A percentile compares a stretch with the other conserved stretches of the same genome.
These are phyloP conservation scores for Chloromyia formosa DNA, from an alignment of 2,888 invertebrate genomes.

Conservation along the genomic window DNA sequence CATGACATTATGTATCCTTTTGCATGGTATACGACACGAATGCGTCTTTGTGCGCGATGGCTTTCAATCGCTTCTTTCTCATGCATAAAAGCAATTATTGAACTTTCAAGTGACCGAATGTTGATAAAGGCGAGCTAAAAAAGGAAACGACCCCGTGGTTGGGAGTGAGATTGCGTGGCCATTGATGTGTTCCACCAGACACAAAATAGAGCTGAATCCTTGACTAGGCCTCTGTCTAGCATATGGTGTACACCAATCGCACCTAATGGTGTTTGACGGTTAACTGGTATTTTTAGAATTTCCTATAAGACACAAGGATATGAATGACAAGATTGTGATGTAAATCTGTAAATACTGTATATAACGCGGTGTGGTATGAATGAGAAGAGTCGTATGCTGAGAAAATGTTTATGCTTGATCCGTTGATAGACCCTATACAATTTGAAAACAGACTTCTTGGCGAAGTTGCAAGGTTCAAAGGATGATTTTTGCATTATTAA, in stretches of 20 bases:
- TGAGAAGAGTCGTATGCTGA: too few relatives aligned
- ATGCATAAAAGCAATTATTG: slow-evolving; percentile 46
- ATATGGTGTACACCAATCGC: not conserved
- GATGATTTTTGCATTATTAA: too few relatives aligned
- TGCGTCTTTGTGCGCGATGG: slow-evolving; percentile 21
- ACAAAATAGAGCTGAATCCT: slow-evolving; percentile 14
- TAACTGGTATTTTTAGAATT: slow-evolving; percentile 40
- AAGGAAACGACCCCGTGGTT: not conserved
- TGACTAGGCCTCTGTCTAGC: not conserved
- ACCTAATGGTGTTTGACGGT: not conserved
- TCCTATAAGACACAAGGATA: not conserved
- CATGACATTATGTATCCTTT: not conserved
- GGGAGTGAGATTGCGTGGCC: slow-evolving; percentile 28
- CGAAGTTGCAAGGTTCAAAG: too few relatives aligned
- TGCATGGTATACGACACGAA: not conserved
- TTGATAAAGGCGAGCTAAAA: slow-evolving; percentile 3
- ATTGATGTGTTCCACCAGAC: slow-evolving; percentile 16
- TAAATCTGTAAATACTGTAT: too few relatives aligned
- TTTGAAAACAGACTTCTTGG: too few relatives aligned
- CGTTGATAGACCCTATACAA: too few relatives aligned
- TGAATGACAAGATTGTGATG: not conserved
- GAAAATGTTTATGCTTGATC: too few relatives aligned
- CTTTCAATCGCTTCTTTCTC: slow-evolving; percentile 37
- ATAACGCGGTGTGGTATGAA: too few relatives aligned
- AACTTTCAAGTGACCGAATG: slow-evolving; percentile 42